These are phyloP conservation scores for Semibalanus balanoides DNA, from an alignment of 1,140 invertebrate genomes.

Conservation along the genomic window DNA sequence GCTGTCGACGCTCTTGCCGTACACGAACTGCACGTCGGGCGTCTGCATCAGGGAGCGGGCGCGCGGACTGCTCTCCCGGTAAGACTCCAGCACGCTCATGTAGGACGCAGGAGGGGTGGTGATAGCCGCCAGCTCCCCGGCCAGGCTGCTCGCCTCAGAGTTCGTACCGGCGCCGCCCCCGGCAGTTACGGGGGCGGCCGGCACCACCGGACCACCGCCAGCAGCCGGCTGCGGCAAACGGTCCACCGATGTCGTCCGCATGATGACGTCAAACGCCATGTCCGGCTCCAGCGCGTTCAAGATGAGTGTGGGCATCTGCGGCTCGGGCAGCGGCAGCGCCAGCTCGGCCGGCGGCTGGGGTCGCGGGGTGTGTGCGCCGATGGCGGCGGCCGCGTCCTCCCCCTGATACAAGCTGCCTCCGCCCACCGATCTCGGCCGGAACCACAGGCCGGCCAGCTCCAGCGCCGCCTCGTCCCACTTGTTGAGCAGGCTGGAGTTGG, in stretches of 20 bases:
- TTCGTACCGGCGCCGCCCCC: background rate
- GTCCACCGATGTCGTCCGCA: background rate
- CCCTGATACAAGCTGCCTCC: conserved; percentile 40
- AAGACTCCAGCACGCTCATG: background rate
- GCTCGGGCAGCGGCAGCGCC: background rate
- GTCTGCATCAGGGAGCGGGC: conserved; percentile 4
- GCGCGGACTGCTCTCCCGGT: background rate
- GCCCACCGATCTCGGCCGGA: conserved; percentile 46
- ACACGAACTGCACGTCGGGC: background rate
- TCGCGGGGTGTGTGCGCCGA: background rate
- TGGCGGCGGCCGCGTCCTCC: conserved; percentile 37
- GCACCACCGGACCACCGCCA: too few relatives aligned
- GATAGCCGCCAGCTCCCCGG: background rate
- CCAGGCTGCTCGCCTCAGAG: background rate
- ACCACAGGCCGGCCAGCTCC: conserved; percentile 66
- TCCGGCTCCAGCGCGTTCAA: background rate
- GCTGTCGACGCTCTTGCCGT: background rate
- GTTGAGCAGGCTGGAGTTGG: conserved; percentile 77
- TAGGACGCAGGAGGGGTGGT: background rate
- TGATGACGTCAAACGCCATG: background rate
- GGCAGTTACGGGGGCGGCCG: background rate
- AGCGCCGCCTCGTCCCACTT: conserved; percentile 73
- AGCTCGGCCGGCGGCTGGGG: background rate
- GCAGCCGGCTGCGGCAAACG: background rate
- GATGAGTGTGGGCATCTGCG: conserved; percentile 4